These are phyloP conservation scores for Melinopterus prodromus DNA, from an alignment of 2,888 invertebrate species.

Conservation along the genomic window DNA sequence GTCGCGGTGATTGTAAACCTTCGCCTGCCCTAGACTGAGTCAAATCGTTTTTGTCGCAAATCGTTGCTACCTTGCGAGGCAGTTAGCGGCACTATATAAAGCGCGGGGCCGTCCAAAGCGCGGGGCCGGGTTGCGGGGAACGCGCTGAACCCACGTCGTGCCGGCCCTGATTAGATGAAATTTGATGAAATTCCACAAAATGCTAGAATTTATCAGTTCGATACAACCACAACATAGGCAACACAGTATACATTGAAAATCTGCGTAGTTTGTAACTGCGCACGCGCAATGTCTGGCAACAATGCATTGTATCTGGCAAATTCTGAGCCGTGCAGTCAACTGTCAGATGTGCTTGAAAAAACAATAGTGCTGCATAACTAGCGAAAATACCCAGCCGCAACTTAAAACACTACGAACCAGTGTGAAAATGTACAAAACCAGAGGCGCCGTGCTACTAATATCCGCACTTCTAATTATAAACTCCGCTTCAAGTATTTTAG, in stretches of 20 bases:
- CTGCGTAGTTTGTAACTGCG: not conserved
- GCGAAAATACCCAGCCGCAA: not conserved
- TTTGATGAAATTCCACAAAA: not conserved
- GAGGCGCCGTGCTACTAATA: not conserved
- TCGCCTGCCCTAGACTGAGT: too few relatives aligned
- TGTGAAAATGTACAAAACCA: not conserved
- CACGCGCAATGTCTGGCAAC: constrained; percentile 7
- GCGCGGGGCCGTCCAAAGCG: too few relatives aligned
- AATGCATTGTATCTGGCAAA: not conserved
- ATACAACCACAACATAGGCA: not conserved
- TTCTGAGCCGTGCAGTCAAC: constrained; percentile 5
- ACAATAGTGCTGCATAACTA: constrained; percentile 16
- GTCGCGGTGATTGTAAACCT: too few relatives aligned
- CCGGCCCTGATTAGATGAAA: too few relatives aligned
- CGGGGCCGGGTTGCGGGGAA: too few relatives aligned
- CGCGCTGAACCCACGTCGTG: too few relatives aligned
- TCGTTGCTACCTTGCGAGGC: too few relatives aligned
- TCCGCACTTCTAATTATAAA: not conserved
- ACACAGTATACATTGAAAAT: not conserved
- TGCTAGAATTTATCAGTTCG: not conserved
- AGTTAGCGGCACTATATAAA: too few relatives aligned
- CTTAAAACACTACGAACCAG: not conserved
- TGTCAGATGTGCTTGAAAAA: constrained; percentile 23
- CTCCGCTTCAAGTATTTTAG: not conserved
- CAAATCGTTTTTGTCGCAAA: too few relatives aligned